Base-by-base conservation (phyloP, 2,888 invertebrate genomes). In the Quadroppia sp. region DNA sequence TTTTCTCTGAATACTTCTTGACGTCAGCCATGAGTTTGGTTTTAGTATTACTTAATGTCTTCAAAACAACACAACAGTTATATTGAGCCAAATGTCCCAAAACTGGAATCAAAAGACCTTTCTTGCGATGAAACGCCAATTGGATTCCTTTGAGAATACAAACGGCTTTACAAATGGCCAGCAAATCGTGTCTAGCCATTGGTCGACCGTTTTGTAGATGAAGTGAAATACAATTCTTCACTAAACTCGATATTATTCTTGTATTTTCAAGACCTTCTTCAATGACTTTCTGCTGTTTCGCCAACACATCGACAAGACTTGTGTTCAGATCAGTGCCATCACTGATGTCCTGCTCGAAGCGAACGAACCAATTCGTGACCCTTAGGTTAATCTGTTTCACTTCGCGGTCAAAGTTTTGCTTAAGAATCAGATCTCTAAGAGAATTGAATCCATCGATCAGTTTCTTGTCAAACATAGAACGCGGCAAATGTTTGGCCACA, bases 1-100 rank as follows among this genome's bases (percentile, higher is more conserved):
- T 73, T 80, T 80, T 80, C 81, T 83, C 83, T 81, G 79, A 79
- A 64, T 79, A 78, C 42, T 78, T 79, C 50, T 78, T 78, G 15
- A 73, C 71, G 28, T 74, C 61, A 28, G 40, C 32, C 20, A 75
- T 59, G 13, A 76, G 36, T 23, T 50, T 36, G 9, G 64, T 70
- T 59, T 75, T 75, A 11, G 30, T 45, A 17, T 36, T 11, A 28
- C 59, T 76, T 30, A 76, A 71, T 6, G 42, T 32, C n/a, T 75
- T 67, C 7, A 76, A 50, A 13, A 61, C 23, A 20, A 53, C 48
- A 64, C 45, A 71, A 6, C 75, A 76, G 48, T 56, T 42, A 71
- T 73, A 75, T 48, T 76, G 72, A 56, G 72, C 56, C 50, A 48
- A 75, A 36, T 67, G 70, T 48, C 53, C 40, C 20, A 64, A 42